Base-by-base conservation (phyloP, 2,888 invertebrate genomes). In the Apotomis turbidana region DNA sequence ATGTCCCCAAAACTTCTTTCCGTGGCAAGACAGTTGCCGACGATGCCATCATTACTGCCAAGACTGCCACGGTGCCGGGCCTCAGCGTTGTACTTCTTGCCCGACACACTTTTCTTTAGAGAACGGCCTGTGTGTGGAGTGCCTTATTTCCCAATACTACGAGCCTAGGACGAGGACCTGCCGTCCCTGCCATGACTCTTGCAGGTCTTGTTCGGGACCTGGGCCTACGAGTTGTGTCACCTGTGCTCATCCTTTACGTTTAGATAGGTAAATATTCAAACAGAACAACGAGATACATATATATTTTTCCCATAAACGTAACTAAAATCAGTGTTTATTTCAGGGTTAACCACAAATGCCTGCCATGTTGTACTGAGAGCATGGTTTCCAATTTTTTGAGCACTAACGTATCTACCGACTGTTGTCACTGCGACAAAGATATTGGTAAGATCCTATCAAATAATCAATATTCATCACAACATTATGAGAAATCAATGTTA, bases 1-100 rank as follows among this genome's bases (percentile, higher is more conserved):
- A 83, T 98, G 98, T 86, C 97, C 97, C 1, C 96, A 97, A 82
- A 93, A 97, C 73, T 97, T 97, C 87, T 98, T 97, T 85, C 96
- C 97, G 77, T 96, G 97, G 77, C 95, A 96, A 79, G 96, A 95
- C 76, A 97, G 97, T 67, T 98, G 98, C 84, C 96, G 97, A 78
- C 97, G 97, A 82, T 98, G 98, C 88, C 97, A 97, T 90, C 97
- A 97, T 83, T 97, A 97, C 79, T 98, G 98, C 86, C 96, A 96
- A 81, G 97, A 97, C 81, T 98, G 98, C 85, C 96, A 96, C 83
- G 98, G 98, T 9, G 96, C 96, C 73, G 96, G 96, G 0, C 96
- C 96, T 0, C 93, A 96, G 80, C 94, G 95, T 70, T 97, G 96
- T 80, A 96, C 96, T 0, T 95, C 96, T 0, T 97, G 96, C 78